Base-by-base conservation (phyloP, 2,888 invertebrate genomes). In the Philonicus albiceps region DNA sequence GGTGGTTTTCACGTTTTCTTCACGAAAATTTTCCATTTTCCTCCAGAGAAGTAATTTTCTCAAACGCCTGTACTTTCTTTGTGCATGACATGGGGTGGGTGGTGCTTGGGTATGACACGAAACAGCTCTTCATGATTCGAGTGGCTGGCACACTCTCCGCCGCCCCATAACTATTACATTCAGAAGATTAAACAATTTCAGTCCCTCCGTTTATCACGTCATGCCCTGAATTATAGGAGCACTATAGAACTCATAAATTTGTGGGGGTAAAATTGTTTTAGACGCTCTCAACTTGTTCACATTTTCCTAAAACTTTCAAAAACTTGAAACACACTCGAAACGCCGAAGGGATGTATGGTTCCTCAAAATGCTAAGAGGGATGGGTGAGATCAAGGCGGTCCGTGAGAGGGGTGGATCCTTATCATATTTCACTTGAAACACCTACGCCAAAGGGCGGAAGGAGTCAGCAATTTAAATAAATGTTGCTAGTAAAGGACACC, bases 161-260 rank as follows among this genome's bases (percentile, higher is more conserved):
- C 40, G 16, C 34, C 16, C 30, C 34, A 64, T 81, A 55, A 55
- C 81, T 53, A 81, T 81, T 81, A 81, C 19, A 81, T 81, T 55
- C 81, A 37, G 55, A 64, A 55, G 81, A 81, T 81, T 81, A 81
- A 81, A 81, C 81, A 81, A 81, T 81, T 80, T 81, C 81, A 64
- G 81, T 49, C 76, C 22, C 76, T 27, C 81, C 81, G 64, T 64
- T 81, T 64, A 55, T 81, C 81, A 53, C 81, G 81, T 81, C 64
- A 34, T 81, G 81, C 49, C 37, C 55, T 31, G 55, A 81, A 81
- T 81, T 81, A 81, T 81, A 81, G 31, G 55, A 81, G 81, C 81
- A 81, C 81, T 81, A 81, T 81, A 81, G 34, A 81, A 81, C 55
- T 81, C 81, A 81, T 81, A 81, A 81, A 81, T 81, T 81, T 64